Percentiles rank a stretch among this genome's conserved stretches.
phyloP scores from a whole-genome alignment of 2,113 vertebrate genomes.

The Casuarius casuarius region DNA sequence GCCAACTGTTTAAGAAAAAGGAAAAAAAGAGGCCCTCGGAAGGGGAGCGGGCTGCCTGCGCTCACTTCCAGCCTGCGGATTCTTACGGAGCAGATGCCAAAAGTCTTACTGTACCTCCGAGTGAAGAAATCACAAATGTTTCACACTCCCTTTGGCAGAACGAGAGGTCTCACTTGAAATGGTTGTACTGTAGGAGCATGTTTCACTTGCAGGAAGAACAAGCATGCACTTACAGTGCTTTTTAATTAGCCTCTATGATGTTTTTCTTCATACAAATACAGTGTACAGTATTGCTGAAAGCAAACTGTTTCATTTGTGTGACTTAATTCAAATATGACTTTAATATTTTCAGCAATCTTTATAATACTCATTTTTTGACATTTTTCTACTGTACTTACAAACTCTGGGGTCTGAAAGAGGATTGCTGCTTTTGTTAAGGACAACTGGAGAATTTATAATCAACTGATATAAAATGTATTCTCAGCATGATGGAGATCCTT shows the following conservation, averaged over 20 bases:
- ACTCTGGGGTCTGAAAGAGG: neutral
- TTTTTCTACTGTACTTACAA: neutral
- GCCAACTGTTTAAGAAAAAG: conserved; percentile 38
- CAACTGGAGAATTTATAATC: neutral
- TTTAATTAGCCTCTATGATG: neutral
- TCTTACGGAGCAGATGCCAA: neutral
- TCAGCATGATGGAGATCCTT: neutral
- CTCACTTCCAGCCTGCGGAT: neutral
- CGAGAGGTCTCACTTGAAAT: neutral
- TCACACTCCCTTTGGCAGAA: neutral
- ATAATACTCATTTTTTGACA: neutral
- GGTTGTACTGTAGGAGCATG: neutral
- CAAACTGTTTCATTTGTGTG: neutral
- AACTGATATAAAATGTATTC: neutral
- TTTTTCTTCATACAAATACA: neutral
- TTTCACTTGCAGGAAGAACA: neutral
- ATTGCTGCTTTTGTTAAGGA: neutral
- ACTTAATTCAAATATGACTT: accelerated
- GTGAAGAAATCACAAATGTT: neutral
- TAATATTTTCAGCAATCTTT: neutral
- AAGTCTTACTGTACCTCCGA: neutral
- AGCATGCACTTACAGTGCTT: neutral
- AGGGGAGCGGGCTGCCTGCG: neutral
- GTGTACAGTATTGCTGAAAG: neutral
- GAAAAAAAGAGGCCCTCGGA: neutral